Evolutionary conservation across 2,888 invertebrate genomes (phyloP).

Genomic region (Hyposoter dolosus): DNA sequence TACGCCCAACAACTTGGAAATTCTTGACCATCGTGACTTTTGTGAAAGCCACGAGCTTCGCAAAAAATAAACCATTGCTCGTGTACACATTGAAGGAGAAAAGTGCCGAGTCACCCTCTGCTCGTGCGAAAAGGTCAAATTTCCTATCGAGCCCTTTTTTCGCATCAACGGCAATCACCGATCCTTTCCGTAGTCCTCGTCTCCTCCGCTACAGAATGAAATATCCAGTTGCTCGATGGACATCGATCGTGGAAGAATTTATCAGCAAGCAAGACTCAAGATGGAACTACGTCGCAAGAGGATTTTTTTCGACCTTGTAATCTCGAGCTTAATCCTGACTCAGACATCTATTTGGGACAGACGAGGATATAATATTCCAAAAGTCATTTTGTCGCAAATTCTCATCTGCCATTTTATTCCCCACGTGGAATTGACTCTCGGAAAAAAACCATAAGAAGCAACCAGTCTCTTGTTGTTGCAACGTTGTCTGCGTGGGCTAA

Average conservation of each 20-base stretch:
- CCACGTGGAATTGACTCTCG: not conserved
- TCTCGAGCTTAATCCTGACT: constrained; percentile 28
- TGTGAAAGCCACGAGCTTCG: not conserved
- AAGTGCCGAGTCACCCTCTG: constrained; percentile 27
- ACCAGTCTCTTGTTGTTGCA: constrained; percentile 5
- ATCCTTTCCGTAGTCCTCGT: constrained; percentile 3
- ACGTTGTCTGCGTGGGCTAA: not conserved
- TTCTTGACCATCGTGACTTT: not conserved
- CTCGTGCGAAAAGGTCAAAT: constrained; percentile 32
- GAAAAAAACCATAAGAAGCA: not conserved
- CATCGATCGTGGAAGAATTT: constrained; percentile 46
- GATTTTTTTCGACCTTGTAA: constrained; percentile 11
- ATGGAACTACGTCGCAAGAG: constrained; percentile 1
- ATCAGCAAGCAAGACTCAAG: constrained; percentile 48
- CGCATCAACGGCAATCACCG: constrained; percentile 10
- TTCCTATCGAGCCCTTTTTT: constrained; percentile 48
- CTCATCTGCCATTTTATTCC: not conserved
- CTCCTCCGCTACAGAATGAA: constrained; percentile 36
- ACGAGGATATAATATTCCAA: constrained; percentile 77
- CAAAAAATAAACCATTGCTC: not conserved
- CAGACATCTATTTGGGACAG: constrained; percentile 69
- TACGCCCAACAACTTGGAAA: not conserved
- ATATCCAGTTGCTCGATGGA: constrained; percentile 36
- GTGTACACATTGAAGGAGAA: not conserved
- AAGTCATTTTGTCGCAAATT: constrained; percentile 26